Evolutionary conservation across 2,797 vertebrate species (phyloP), one percentile per base, ranked within the genome.

Genomic region (Enteromius trimaculatus): DNA sequence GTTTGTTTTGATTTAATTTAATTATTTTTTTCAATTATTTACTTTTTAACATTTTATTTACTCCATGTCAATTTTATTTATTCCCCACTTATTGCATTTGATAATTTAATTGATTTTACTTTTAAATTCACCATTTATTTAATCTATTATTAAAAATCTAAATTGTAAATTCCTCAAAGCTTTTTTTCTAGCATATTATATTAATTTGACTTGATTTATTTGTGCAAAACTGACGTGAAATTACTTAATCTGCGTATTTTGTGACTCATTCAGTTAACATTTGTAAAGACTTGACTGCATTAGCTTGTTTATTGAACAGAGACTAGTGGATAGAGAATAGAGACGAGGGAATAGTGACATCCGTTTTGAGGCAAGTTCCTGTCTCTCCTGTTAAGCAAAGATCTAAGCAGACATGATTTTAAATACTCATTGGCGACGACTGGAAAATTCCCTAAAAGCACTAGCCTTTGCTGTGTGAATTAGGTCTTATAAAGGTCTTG

Each of bases 401-500:
- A 66, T 83, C 47, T 29, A 66, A 77, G 66, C 82, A 72, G 72
- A 66, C 60, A 39, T 31, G 34, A 68, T 66, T 81, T 71, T 34
- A 58, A 77, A 77, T 80, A 51, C 72, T 84, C 81, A 76, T 47
- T 55, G 79, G 37, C 23, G 69, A 80, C 19, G 34, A 65, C 58
- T 64, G 29, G 81, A 81, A 79, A 34, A 49, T 55, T 77, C 66
- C 82, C 58, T 65, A 34, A 85, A 88, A 85, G 81, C 79, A 83
- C 83, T 79, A 79, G 77, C 42, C 72, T 69, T 17, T 68, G 65
- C 76, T 83, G 26, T 79, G 81, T 72, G 83, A 86, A 89, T 87
- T 86, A 87, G 81, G 86, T 85, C 86, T 83, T 78, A 83, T 89
- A 87, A 89, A 84, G 74, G 47, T 81, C 81, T 86, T 86, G 84